Percentiles rank a stretch among this genome's conserved stretches.
Evolutionary conservation across 2,113 vertebrate genomes (phyloP).

Genomic region (Myotis yumanensis): DNA sequence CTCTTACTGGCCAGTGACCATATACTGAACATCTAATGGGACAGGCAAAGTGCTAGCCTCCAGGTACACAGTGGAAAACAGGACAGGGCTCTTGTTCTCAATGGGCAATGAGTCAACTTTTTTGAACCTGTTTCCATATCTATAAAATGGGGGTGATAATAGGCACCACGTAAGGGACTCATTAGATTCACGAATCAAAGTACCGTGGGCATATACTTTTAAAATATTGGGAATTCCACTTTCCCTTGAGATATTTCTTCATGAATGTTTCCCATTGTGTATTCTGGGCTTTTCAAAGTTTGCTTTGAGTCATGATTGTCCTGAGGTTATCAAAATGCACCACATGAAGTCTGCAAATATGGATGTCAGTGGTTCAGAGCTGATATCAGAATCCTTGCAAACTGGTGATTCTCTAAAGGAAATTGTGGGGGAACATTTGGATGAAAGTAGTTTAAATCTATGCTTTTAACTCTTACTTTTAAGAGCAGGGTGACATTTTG

Average conservation of each 20-base stretch:
- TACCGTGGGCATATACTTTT: neutral
- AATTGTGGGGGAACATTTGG: constrained; percentile 1
- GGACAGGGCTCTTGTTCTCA: neutral
- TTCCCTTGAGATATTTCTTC: neutral
- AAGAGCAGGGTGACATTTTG: neutral
- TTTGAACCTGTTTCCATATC: neutral
- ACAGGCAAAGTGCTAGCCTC: neutral
- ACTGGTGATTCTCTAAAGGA: constrained; percentile 1
- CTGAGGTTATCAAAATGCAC: constrained; percentile 11
- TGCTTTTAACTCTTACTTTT: constrained; percentile 15
- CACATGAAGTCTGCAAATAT: constrained; percentile 37
- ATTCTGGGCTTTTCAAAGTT: constrained; percentile 35
- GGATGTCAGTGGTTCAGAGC: neutral
- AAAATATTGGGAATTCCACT: neutral
- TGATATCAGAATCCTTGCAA: neutral
- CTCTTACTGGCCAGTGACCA: neutral
- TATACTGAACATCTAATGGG: neutral
- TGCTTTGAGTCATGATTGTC: constrained; percentile 53
- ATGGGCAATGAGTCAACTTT: neutral
- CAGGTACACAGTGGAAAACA: neutral
- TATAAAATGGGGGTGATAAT: neutral
- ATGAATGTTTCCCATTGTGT: neutral
- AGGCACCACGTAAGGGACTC: neutral
- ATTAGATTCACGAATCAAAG: neutral
- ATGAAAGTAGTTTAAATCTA: constrained; percentile 31